phyloP scores from a whole-genome alignment of 2,113 vertebrate genomes.

The Labeo catla region DNA sequence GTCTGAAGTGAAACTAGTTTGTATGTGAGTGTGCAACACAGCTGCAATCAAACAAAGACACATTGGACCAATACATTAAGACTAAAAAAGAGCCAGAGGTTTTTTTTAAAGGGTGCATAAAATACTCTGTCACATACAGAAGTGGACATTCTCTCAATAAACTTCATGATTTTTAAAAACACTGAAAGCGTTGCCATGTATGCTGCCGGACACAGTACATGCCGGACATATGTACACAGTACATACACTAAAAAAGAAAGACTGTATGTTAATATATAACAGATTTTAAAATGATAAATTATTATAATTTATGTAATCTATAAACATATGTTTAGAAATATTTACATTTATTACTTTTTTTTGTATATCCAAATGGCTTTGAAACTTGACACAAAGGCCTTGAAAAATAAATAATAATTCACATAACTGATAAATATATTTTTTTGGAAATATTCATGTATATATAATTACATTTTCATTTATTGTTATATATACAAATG shows the following conservation, averaged over 20 bases:
- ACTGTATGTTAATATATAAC: neutral
- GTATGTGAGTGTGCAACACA: neutral
- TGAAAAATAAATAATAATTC: neutral
- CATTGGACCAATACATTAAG: neutral
- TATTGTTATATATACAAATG: neutral
- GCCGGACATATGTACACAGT: too few species aligned
- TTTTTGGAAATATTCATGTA: too few species aligned
- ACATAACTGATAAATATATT: neutral
- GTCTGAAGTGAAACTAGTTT: slow-evolving; percentile 19
- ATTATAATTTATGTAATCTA: neutral
- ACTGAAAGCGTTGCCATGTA: neutral
- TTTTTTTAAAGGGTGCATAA: neutral
- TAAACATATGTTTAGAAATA: neutral
- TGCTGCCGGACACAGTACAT: neutral
- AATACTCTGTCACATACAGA: neutral
- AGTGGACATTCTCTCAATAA: neutral
- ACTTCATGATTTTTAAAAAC: neutral
- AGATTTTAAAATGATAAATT: neutral
- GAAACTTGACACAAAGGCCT: neutral
- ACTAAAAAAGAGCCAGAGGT: neutral
- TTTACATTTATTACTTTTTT: neutral
- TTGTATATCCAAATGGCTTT: neutral
- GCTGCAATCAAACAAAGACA: slow-evolving; percentile 20
- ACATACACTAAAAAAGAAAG: neutral
- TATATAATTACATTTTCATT: neutral